Conservation (phyloP, 2,113 vertebrate species). For the Phycodurus eques region DNA sequence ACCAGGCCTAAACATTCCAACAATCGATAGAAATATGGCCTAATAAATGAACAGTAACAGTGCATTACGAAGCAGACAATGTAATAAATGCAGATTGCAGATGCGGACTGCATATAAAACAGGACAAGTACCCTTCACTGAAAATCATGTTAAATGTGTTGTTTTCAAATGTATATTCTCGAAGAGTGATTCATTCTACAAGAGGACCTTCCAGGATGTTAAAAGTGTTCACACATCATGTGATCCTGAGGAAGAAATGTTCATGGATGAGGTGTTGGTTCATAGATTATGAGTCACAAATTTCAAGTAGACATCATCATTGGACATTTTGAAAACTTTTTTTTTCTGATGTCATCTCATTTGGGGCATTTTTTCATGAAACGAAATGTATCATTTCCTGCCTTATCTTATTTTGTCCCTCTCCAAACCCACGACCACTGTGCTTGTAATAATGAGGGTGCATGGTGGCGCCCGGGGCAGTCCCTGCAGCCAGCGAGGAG, state of each 20-base stretch:
- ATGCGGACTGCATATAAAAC: background rate
- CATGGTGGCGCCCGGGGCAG: conserved; percentile 42
- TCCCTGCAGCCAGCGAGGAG: conserved; percentile 44
- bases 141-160: background rate
- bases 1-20: background rate
- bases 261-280: background rate
- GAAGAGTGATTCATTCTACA: background rate
- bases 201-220: background rate
- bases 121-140: background rate
- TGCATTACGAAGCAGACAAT: background rate
- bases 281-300: background rate
- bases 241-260: background rate
- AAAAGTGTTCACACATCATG: background rate
- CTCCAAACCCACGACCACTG: conserved; percentile 35
- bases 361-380: no score
- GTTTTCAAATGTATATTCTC: background rate
- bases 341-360: no score
- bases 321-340: background rate
- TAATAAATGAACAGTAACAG: no score
- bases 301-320: no score
- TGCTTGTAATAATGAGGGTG: conserved; percentile 54
- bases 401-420: background rate
- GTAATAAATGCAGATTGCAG: background rate
- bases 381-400: background rate
- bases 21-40: background rate